phyloP scores from a whole-genome alignment of 2,113 vertebrate genomes.

The Etheostoma spectabile region DNA sequence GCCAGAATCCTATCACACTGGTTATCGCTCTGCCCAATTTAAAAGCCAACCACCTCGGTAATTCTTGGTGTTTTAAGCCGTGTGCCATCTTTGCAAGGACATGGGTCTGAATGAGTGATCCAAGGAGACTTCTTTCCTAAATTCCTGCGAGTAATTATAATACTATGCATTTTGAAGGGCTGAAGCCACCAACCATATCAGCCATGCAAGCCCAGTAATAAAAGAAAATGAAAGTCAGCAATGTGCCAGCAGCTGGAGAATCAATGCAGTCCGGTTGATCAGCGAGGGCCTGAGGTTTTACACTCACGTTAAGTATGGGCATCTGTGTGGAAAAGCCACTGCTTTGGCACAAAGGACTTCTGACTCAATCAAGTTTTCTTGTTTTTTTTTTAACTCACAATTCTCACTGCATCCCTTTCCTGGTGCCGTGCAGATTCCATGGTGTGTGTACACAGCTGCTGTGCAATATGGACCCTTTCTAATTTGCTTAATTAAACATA shows the following conservation, averaged over 20 bases:
- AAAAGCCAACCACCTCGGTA: conserved; percentile 15
- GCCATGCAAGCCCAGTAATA: conserved; percentile 32
- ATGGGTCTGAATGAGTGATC: conserved; percentile 4
- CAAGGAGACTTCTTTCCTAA: conserved; percentile 14
- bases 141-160: conserved; percentile 45
- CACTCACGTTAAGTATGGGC: conserved; percentile 68
- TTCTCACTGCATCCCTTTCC: conserved; percentile 67
- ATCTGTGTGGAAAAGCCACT: conserved; percentile 75
- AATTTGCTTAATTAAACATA: conserved; percentile 86
- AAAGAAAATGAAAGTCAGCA: conserved; percentile 6
- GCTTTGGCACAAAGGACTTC: conserved; percentile 65
- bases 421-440: conserved; percentile 76
- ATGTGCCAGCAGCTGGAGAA: conserved; percentile 54
- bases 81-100: conserved; percentile 17
- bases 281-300: conserved; percentile 54
- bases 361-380: conserved; percentile 61
- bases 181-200: conserved; percentile 52
- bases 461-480: conserved; percentile 75
- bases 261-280: conserved; percentile 54
- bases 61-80: conserved; percentile 16
- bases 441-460: conserved; percentile 87
- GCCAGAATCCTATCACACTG: conserved; percentile 23
- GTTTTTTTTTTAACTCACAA: conserved; percentile 38
- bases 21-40: conserved; percentile 17
- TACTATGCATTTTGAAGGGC: conserved; percentile 37